Conservation (phyloP, 2,888 invertebrate species). For the Sinelater perroti region DNA sequence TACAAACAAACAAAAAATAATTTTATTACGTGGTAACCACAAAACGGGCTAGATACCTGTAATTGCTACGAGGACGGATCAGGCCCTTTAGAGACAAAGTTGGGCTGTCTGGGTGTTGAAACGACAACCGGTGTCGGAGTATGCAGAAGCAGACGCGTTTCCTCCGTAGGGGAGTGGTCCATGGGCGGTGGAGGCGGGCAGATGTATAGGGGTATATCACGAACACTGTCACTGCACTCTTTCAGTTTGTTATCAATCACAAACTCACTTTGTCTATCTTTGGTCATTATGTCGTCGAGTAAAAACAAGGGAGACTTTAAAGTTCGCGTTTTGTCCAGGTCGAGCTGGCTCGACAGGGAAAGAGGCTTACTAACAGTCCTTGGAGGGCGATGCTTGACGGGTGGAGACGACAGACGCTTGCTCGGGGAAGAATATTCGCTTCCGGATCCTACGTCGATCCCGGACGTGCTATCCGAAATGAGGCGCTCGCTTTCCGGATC, state of each 20-base stretch:
- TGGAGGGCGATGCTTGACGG: slow-evolving; percentile 50
- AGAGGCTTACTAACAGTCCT: slow-evolving; percentile 42
- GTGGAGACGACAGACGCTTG: slow-evolving; percentile 55
- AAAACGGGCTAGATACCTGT: too few relatives aligned
- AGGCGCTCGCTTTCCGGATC: slow-evolving; percentile 82
- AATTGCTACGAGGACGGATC: slow-evolving; percentile 61
- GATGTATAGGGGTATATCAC: slow-evolving; percentile 62
- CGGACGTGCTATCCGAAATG: slow-evolving; percentile 72
- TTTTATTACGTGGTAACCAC: neutral
- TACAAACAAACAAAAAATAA: slow-evolving; percentile 12
- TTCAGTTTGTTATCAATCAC: slow-evolving; percentile 56
- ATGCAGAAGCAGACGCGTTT: slow-evolving; percentile 61
- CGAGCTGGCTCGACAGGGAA: slow-evolving; percentile 43
- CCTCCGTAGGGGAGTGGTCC: slow-evolving; percentile 63
- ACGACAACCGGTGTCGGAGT: slow-evolving; percentile 43
- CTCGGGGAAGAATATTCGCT: slow-evolving; percentile 57
- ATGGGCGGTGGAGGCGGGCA: slow-evolving; percentile 65
- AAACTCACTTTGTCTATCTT: slow-evolving; percentile 50
- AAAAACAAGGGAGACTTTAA: slow-evolving; percentile 60
- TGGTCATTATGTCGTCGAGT: slow-evolving; percentile 60
- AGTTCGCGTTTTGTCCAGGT: slow-evolving; percentile 52
- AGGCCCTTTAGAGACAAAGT: slow-evolving; percentile 54
- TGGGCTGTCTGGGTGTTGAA: slow-evolving; percentile 49
- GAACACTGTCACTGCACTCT: slow-evolving; percentile 47
- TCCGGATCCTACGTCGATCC: slow-evolving; percentile 63